Evolutionary conservation across 2,113 vertebrate genomes (phyloP).

Genomic region (Tinamus guttatus): DNA sequence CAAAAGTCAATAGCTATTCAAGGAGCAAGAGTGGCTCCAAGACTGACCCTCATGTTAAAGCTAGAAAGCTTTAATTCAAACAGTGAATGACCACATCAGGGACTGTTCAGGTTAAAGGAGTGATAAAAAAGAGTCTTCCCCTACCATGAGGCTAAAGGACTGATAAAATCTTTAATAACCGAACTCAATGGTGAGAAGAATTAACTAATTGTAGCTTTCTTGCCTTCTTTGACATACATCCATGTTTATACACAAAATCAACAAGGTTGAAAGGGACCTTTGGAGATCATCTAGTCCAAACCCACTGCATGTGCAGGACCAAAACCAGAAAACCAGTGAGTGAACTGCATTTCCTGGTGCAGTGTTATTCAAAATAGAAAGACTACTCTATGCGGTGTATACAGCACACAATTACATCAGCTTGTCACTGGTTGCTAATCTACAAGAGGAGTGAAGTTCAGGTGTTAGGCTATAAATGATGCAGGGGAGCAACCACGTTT

Average conservation of each 20-base stretch:
- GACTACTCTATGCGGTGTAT: no score
- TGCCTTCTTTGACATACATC: not conserved
- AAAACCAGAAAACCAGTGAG: no score
- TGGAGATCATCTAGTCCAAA: no score
- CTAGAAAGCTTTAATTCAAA: not conserved
- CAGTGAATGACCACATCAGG: not conserved
- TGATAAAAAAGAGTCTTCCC: not conserved
- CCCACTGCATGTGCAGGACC: no score
- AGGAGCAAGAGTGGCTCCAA: not conserved
- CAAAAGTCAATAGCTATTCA: not conserved
- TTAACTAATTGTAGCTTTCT: not conserved
- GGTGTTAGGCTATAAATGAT: not conserved
- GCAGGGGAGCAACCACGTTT: not conserved
- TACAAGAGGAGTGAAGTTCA: not conserved
- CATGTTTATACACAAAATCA: not conserved
- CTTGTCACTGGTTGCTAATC: not conserved
- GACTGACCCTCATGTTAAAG: not conserved
- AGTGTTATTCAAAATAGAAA: no score
- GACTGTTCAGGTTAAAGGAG: not conserved
- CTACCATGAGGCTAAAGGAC: not conserved
- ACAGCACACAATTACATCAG: no score
- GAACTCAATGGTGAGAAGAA: not conserved
- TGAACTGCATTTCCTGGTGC: no score
- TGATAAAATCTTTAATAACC: not conserved
- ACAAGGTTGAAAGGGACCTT: no score